Conservation (phyloP, 2,888 invertebrate genomes). For the Phytoseiulus persimilis region DNA sequence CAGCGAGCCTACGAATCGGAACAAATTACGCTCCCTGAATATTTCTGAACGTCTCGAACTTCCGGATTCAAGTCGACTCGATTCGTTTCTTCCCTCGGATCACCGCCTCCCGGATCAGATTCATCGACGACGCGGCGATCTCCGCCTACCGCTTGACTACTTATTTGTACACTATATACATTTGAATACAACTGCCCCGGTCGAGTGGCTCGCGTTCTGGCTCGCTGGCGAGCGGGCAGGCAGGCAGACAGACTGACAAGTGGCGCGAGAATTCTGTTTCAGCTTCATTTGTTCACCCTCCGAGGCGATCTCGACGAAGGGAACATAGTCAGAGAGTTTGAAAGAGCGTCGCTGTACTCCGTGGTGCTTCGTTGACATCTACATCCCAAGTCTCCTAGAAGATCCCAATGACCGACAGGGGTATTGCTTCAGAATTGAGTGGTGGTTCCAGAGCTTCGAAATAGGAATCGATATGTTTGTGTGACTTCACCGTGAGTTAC, state of each 20-base stretch:
- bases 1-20: background rate
- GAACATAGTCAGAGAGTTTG: background rate
- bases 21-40: background rate
- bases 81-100: background rate
- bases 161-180: conserved; percentile 27
- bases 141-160: background rate
- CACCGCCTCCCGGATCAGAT: background rate
- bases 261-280: background rate
- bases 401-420: too few relatives aligned
- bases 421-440: background rate
- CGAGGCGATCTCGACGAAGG: background rate
- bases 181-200: conserved; percentile 36
- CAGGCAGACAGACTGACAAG: background rate
- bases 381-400: too few relatives aligned
- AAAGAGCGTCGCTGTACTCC: background rate
- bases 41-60: background rate
- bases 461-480: background rate
- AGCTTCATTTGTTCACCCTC: background rate
- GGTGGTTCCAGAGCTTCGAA: background rate
- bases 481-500: background rate
- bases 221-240: background rate
- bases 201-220: background rate
- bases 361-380: too few relatives aligned
- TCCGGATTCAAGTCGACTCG: background rate
- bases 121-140: background rate